A percentile compares a stretch with the other conserved stretches of the same genome.
Conservation (phyloP, 2,888 invertebrate genomes). For the Caenorhabditis plicata region DNA sequence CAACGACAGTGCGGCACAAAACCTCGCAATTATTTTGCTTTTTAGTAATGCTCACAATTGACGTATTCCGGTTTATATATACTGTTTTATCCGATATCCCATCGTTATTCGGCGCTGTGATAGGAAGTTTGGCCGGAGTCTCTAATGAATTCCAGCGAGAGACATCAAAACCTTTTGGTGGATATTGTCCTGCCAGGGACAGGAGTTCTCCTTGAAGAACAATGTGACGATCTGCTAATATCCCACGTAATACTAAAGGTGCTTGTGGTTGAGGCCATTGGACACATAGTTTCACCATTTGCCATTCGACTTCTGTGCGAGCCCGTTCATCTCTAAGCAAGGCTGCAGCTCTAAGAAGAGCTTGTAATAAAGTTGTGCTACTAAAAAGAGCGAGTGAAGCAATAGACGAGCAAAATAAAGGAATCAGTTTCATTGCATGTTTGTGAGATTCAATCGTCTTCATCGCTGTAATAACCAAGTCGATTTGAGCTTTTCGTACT, state of each 20-base stretch:
- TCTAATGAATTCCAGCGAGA: slow-evolving; percentile 55
- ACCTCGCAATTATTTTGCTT: slow-evolving; percentile 27
- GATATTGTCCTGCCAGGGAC: slow-evolving; percentile 51
- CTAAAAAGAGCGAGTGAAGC: slow-evolving; percentile 34
- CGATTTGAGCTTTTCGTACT: slow-evolving; percentile 55
- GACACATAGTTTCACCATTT: slow-evolving; percentile 46
- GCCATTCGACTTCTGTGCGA: slow-evolving; percentile 57
- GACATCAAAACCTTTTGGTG: slow-evolving; percentile 56
- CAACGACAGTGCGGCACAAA: slow-evolving; percentile 54
- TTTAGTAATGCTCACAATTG: too few species aligned
- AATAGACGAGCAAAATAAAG: slow-evolving; percentile 49
- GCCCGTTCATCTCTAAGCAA: slow-evolving; percentile 41
- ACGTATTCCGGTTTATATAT: slow-evolving; percentile 29
- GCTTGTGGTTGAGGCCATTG: slow-evolving; percentile 27
- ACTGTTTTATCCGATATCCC: slow-evolving; percentile 24
- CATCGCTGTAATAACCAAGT: slow-evolving; percentile 36
- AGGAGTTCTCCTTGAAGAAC: slow-evolving; percentile 41
- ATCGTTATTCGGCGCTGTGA: neutral
- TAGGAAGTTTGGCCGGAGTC: slow-evolving; percentile 5
- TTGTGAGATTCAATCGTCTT: slow-evolving; percentile 40
- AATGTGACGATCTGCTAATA: slow-evolving; percentile 29
- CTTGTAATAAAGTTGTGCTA: slow-evolving; percentile 22
- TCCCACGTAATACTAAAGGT: slow-evolving; percentile 26
- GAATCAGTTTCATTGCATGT: slow-evolving; percentile 39
- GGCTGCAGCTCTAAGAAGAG: slow-evolving; percentile 24